phyloP scores from a whole-genome alignment of 2,888 invertebrate species.

The Orgyia antiqua region DNA sequence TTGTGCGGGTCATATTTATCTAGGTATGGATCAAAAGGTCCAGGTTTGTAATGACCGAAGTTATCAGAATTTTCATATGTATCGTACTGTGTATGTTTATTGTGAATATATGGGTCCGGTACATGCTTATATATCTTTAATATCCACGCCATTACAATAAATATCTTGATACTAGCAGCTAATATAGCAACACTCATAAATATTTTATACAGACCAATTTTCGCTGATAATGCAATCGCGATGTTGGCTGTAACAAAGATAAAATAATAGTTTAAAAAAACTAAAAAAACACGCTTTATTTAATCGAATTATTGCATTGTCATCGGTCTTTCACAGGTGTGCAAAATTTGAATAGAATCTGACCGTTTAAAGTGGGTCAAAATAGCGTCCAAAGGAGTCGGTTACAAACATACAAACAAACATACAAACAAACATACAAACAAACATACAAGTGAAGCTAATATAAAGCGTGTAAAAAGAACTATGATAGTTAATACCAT shows the following conservation, averaged over 20 bases:
- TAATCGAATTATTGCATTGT: too few species aligned
- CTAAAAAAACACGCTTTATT: too few species aligned
- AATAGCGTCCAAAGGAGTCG: too few species aligned
- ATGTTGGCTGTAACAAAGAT: constrained; percentile 67
- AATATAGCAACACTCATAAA: constrained; percentile 50
- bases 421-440: neutral
- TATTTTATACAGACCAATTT: constrained; percentile 61
- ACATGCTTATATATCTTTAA: constrained; percentile 51
- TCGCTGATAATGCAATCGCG: constrained; percentile 51
- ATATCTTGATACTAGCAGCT: constrained; percentile 45
- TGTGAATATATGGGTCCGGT: constrained; percentile 49
- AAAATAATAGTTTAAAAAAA: too few species aligned
- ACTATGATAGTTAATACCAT: too few species aligned
- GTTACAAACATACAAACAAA: neutral
- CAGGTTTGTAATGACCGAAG: constrained; percentile 2
- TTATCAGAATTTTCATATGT: constrained; percentile 7
- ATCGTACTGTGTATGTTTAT: constrained; percentile 22
- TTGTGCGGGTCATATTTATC: constrained; percentile 13
- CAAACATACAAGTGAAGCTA: too few species aligned
- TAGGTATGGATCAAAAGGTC: constrained; percentile 5
- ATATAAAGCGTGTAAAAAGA: too few species aligned
- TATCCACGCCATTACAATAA: constrained; percentile 58
- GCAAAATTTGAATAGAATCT: too few species aligned
- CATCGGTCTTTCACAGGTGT: too few species aligned
- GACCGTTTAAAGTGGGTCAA: too few species aligned